A percentile compares a stretch with the other conserved stretches of the same genome.
phyloP scores from a whole-genome alignment of 2,888 invertebrate genomes.

The Drosophila fungiperda region DNA sequence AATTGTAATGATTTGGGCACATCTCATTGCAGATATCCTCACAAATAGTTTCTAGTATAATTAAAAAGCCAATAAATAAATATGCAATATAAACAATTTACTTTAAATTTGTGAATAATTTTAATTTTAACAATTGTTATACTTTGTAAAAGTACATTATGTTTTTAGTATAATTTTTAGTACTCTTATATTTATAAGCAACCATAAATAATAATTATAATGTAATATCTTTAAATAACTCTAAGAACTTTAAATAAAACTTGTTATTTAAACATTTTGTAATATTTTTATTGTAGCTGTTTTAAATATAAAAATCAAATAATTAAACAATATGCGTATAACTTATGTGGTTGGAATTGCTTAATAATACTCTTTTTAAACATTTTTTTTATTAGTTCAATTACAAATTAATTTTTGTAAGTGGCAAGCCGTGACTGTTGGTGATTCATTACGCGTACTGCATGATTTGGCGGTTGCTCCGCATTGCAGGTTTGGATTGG shows the following conservation, averaged over 20 bases:
- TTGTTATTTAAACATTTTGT: neutral
- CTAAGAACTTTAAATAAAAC: neutral
- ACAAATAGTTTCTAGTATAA: neutral
- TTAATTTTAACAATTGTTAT: neutral
- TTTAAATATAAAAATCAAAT: neutral
- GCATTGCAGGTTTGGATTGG: conserved; percentile 43
- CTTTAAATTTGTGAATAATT: neutral
- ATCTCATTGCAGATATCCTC: neutral
- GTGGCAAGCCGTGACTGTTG: conserved; percentile 55
- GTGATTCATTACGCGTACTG: conserved; percentile 74
- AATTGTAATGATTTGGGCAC: neutral
- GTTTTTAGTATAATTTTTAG: neutral
- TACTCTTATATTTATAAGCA: neutral
- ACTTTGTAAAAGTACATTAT: neutral
- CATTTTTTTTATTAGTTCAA: neutral
- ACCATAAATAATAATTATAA: neutral
- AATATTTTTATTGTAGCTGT: neutral
- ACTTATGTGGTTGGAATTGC: neutral
- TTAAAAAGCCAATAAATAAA: neutral
- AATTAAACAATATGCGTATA: neutral
- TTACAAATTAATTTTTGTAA: conserved; percentile 9
- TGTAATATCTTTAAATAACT: neutral
- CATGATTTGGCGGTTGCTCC: conserved; percentile 61
- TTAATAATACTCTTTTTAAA: neutral
- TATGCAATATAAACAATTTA: neutral